A percentile compares a stretch with the other conserved stretches of the same genome.
These are phyloP conservation scores for Rhynchophorus ferrugineus DNA, from an alignment of 1,140 invertebrate species.

Conservation along the genomic window DNA sequence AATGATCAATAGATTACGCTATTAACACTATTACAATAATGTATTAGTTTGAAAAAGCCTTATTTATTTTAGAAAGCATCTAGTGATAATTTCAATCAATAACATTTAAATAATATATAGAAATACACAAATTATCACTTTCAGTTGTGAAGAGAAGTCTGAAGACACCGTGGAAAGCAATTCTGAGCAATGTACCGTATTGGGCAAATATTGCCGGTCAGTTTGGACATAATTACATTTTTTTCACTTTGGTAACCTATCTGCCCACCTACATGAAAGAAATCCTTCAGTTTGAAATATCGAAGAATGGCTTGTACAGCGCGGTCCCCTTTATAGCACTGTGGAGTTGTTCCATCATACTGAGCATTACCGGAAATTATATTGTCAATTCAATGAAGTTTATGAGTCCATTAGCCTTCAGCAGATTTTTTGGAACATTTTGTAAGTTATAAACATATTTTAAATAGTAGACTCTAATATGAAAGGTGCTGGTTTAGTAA, in stretches of 20 bases:
- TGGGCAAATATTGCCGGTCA: constrained; percentile 19
- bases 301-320: constrained; percentile 6
- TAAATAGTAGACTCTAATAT: no score
- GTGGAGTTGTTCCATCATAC: constrained; percentile 13
- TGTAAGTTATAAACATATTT: constrained; percentile 7
- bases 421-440: constrained; percentile 15
- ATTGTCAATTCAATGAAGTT: constrained; percentile 5
- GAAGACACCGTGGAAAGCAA: constrained; percentile 14
- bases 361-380: constrained; percentile 5
- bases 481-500: no score
- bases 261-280: constrained; percentile 27
- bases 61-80: no score
- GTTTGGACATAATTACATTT: constrained; percentile 23
- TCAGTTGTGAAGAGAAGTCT: constrained; percentile 4
- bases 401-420: constrained; percentile 3
- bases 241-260: constrained; percentile 19
- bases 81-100: no score
- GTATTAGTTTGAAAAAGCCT: no score
- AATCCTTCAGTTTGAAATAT: constrained; percentile 20
- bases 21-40: no score
- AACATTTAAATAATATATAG: no score
- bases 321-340: constrained; percentile 22
- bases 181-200: constrained; percentile 11
- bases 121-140: no score
- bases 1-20: no score